phyloP scores from a whole-genome alignment of 1,140 invertebrate genomes.

The Hylaeus volcanicus region DNA sequence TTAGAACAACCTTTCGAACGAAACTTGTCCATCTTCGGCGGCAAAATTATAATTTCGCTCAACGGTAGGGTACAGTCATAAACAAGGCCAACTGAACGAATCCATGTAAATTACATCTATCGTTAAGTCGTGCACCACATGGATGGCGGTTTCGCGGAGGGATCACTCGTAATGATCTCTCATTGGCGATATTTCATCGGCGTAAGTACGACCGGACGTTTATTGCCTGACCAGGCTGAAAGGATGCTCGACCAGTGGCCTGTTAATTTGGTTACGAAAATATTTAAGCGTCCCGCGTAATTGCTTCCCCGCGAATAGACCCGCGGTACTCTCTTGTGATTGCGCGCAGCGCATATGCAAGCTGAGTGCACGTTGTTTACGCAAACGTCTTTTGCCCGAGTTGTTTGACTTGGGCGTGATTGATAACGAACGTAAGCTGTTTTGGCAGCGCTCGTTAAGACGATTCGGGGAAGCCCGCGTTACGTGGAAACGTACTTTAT shows the following conservation, averaged over 20 bases:
- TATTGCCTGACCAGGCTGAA: neutral
- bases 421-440: neutral
- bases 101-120: constrained; percentile 35
- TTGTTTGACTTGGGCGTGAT: constrained; percentile 5
- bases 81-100: constrained; percentile 1
- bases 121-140: constrained; percentile 18
- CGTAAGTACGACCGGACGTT: constrained; percentile 36
- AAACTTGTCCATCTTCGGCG: neutral
- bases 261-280: constrained; percentile 42
- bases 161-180: constrained; percentile 38
- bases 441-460: neutral
- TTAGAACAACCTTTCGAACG: too few species aligned
- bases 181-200: constrained; percentile 45
- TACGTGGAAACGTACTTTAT: constrained; percentile 5
- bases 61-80: neutral
- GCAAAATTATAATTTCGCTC: constrained; percentile 14
- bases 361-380: constrained; percentile 1
- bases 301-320: neutral
- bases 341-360: neutral
- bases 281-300: neutral
- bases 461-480: neutral
- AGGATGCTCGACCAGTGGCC: constrained; percentile 10
- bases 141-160: constrained; percentile 13
- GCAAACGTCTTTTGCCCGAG: neutral
- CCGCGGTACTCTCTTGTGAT: neutral